Base-by-base conservation (phyloP, 2,888 invertebrate genomes). In the Drosophila acutilabella region DNA sequence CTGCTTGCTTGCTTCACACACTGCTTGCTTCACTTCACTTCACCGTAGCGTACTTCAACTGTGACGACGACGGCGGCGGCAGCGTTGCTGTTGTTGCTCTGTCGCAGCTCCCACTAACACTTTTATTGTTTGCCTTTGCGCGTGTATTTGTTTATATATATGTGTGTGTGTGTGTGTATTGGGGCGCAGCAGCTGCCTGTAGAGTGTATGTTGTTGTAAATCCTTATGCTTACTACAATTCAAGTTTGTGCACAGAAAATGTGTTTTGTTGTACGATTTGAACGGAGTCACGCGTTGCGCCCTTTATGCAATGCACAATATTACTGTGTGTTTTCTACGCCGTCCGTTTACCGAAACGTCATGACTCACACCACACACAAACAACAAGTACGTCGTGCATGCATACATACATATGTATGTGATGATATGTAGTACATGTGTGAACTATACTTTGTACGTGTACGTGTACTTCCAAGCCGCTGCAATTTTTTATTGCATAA, bases 311-410 rank as follows among this genome's bases (percentile, higher is more conserved):
- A 84, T 65, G 68, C 62, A 74, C 80, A 80, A 68, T 76, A 59
- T 71, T 67, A 79, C 60, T 79, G 66, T 76, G 33, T 33, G 36
- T 36, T 81, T 75, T 85, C 65, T 78, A 76, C 80, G 80, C 70
- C 84, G 84, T 81, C 66, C 66, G 71, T 71, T 76, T 60, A 76
- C 66, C 77, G 58, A 76, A 81, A 86, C 78, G 87, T 88, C 82
- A 84, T 83, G 83, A 83, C 83, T 88, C 89, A 87, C 83, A 87
- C 87, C 78, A 83, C 78, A 68, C 54, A 79, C 79, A 81, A 78
- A 73, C 87, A 82, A 80, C 81, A 83, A 86, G 59, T 77, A 74
- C 50, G 36, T 59, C 33, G 18, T 59, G 61, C 53, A 68, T 59
- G 52, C 50, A 71, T 20, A 51, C 58, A 57, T 48, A 54, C 23